Evolutionary conservation across 2,888 invertebrate species (phyloP).

Genomic region (Himalopsyche japonica): DNA sequence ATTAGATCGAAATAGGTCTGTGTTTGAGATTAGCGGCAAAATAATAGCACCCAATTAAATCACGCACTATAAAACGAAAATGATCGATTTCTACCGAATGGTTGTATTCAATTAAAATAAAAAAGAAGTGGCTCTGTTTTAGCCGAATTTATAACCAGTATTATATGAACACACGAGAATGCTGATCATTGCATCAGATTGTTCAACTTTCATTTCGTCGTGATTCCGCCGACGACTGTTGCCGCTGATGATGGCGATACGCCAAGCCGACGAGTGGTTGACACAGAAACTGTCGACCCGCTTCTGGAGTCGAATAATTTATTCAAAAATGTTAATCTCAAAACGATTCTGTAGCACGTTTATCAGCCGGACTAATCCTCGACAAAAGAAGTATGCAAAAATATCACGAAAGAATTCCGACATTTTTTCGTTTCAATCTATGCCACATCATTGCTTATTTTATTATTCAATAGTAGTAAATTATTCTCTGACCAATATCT

Average conservation of each 20-base stretch:
- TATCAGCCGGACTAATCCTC: too few species aligned
- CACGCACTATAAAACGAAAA: too few species aligned
- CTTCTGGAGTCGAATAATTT: not conserved
- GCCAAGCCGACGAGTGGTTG: not conserved
- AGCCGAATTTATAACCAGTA: not conserved
- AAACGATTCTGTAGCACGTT: not conserved
- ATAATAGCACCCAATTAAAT: too few species aligned
- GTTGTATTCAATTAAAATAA: not conserved
- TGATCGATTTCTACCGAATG: not conserved
- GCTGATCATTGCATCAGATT: not conserved
- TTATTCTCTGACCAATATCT: too few species aligned
- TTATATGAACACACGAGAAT: not conserved
- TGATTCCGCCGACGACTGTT: not conserved
- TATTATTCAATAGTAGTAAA: too few species aligned
- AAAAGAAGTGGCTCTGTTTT: not conserved
- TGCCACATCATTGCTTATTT: too few species aligned
- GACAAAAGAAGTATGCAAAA: too few species aligned
- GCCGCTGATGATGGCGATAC: not conserved
- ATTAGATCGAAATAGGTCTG: too few species aligned
- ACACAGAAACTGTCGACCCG: not conserved
- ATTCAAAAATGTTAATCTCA: not conserved
- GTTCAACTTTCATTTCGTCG: not conserved
- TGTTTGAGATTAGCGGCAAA: too few species aligned
- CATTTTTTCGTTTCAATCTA: too few species aligned
- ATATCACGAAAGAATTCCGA: too few species aligned